Percentiles rank a stretch among this genome's conserved stretches.
Evolutionary conservation across 2,888 invertebrate genomes (phyloP).

Genomic region (Caenorhabditis sinica): DNA sequence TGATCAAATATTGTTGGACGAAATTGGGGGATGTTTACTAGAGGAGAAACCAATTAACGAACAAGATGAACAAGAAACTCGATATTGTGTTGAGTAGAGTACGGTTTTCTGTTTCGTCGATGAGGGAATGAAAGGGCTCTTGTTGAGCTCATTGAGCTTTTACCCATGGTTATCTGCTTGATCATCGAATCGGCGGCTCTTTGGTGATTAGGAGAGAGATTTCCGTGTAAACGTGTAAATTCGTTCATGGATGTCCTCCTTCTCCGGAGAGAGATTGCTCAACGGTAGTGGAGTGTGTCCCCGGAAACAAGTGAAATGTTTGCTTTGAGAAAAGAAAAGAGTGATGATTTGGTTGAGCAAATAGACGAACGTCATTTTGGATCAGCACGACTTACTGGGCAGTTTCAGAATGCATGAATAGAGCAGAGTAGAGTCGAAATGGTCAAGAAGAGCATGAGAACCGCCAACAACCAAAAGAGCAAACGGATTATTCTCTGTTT

Average conservation of each 20-base stretch:
- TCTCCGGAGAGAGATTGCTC: constrained; percentile 26
- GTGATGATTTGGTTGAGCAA: constrained; percentile 43
- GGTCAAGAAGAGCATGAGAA: too few species aligned
- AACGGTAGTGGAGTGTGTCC: constrained; percentile 35
- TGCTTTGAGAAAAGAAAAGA: constrained; percentile 13
- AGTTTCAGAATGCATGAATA: constrained; percentile 1
- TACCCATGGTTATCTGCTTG: constrained; percentile 32
- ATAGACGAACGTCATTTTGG: constrained; percentile 46
- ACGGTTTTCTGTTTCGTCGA: constrained; percentile 27
- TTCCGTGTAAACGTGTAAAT: constrained; percentile 56
- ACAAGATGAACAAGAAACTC: constrained; percentile 54
- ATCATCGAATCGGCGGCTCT: constrained; percentile 31
- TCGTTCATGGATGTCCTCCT: constrained; percentile 45
- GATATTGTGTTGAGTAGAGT: constrained; percentile 47
- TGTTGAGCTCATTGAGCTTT: constrained; percentile 39
- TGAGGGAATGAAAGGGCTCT: constrained; percentile 1
- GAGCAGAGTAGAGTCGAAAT: too few species aligned
- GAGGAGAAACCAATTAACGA: constrained; percentile 51
- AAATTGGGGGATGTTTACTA: constrained; percentile 50
- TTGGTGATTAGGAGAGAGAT: constrained; percentile 3
- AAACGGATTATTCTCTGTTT: too few species aligned
- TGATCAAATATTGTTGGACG: constrained; percentile 43
- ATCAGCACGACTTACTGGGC: constrained; percentile 31
- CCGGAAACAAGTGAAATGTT: constrained; percentile 55
- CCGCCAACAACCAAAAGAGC: too few species aligned